Evolutionary conservation across 2,888 invertebrate genomes (phyloP).

Genomic region (Drosophila yooni): DNA sequence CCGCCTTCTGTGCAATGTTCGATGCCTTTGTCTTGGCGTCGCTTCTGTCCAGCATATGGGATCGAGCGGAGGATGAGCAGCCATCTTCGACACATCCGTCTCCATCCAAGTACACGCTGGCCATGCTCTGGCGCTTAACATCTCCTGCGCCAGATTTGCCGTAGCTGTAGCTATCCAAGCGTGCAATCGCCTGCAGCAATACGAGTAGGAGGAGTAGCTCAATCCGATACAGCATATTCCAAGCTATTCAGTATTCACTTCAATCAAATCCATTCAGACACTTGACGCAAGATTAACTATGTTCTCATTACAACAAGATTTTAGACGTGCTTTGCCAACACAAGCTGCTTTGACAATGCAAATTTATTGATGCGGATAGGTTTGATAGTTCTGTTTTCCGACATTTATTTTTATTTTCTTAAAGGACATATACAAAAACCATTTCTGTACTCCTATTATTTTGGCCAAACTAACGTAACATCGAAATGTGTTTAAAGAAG

Average conservation of each 20-base stretch:
- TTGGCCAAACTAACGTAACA: too few relatives aligned
- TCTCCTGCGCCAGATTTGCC: slow-evolving; percentile 1
- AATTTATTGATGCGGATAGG: neutral
- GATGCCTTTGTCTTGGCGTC: slow-evolving; percentile 86
- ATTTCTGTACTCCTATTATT: neutral
- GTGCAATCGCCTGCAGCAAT: slow-evolving; percentile 28
- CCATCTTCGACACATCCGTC: neutral
- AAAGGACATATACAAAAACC: neutral
- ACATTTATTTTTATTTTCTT: neutral
- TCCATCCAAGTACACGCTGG: slow-evolving; percentile 5
- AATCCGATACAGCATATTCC: slow-evolving; percentile 38
- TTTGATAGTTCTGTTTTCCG: neutral
- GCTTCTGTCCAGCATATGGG: slow-evolving; percentile 1
- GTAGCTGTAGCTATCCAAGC: slow-evolving; percentile 41
- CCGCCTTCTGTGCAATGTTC: slow-evolving; percentile 90
- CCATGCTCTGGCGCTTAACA: neutral
- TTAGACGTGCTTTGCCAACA: neutral
- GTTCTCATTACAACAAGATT: neutral
- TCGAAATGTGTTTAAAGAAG: neutral
- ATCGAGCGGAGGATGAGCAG: neutral
- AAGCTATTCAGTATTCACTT: slow-evolving; percentile 11
- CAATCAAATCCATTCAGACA: slow-evolving; percentile 27
- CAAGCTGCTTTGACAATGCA: neutral
- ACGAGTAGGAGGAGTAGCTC: slow-evolving; percentile 34
- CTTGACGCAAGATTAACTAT: slow-evolving; percentile 7